Evolutionary conservation across 2,888 invertebrate genomes (phyloP).

Genomic region (Rotaria socialis): DNA sequence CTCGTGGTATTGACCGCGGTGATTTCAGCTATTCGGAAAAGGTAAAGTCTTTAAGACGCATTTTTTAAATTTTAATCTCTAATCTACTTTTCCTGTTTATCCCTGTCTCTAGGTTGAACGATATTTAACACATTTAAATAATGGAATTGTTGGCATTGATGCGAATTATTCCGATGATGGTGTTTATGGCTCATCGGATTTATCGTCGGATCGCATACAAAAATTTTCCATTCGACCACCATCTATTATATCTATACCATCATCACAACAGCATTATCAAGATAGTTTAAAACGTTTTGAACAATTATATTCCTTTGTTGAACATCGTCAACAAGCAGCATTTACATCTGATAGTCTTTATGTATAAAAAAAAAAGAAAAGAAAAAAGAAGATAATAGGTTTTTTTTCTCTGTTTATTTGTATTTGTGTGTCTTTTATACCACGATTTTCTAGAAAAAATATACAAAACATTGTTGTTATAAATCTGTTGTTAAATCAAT

Average conservation of each 20-base stretch:
- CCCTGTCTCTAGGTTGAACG: background rate
- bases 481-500: background rate
- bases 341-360: slow-evolving; percentile 28
- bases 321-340: background rate
- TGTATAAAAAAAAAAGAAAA: background rate
- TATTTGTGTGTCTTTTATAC: slow-evolving; percentile 21
- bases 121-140: slow-evolving; percentile 34
- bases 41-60: background rate
- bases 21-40: slow-evolving; percentile 35
- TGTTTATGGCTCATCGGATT: slow-evolving; percentile 21
- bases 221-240: background rate
- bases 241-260: background rate
- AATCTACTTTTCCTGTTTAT: background rate
- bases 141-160: background rate
- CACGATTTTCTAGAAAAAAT: background rate
- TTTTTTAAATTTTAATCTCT: too few species aligned
- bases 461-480: background rate
- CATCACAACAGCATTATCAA: slow-evolving; percentile 34
- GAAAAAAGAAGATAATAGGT: too few species aligned
- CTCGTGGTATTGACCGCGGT: background rate
- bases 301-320: slow-evolving; percentile 12
- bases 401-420: background rate
- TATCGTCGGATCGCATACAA: background rate
- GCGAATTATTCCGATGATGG: background rate
- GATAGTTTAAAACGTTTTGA: slow-evolving; percentile 32